These are phyloP conservation scores for Steinernema feltiae DNA, from an alignment of 1,140 invertebrate genomes.

Conservation along the genomic window DNA sequence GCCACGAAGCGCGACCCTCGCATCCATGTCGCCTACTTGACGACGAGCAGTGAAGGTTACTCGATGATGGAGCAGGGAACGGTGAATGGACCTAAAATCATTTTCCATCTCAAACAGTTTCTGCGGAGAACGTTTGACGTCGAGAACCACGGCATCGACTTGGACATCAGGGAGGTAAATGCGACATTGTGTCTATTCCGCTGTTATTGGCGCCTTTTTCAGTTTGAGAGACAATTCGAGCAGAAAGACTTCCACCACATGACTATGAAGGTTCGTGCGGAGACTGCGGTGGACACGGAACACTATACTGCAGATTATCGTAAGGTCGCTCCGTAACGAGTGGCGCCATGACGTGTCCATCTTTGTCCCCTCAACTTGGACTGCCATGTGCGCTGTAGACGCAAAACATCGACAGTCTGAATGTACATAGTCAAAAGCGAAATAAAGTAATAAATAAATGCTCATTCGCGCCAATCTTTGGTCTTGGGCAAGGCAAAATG, in stretches of 20 bases:
- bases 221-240: constrained; percentile 56
- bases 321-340: constrained; percentile 34
- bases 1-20: constrained; percentile 55
- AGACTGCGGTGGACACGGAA: constrained; percentile 51
- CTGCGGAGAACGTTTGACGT: constrained; percentile 54
- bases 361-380: too few relatives aligned
- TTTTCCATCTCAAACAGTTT: constrained; percentile 57
- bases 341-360: too few relatives aligned
- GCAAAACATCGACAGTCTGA: too few relatives aligned
- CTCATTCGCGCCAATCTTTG: too few relatives aligned
- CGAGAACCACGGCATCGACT: constrained; percentile 42
- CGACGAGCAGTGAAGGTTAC: constrained; percentile 55
- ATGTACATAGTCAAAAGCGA: too few relatives aligned
- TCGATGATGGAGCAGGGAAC: constrained; percentile 59
- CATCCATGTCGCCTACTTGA: constrained; percentile 55
- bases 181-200: background rate
- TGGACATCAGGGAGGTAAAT: constrained; percentile 51
- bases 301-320: constrained; percentile 47
- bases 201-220: constrained; percentile 29
- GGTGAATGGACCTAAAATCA: constrained; percentile 51
- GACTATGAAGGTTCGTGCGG: constrained; percentile 51
- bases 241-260: constrained; percentile 49
- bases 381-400: too few relatives aligned
- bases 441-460: too few relatives aligned
- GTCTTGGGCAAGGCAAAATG: too few relatives aligned